Percentiles rank a stretch among this genome's conserved stretches.
Conservation (phyloP, 35 echinoderm and acorn worm genomes). For the Lytechinus variegatus region DNA sequence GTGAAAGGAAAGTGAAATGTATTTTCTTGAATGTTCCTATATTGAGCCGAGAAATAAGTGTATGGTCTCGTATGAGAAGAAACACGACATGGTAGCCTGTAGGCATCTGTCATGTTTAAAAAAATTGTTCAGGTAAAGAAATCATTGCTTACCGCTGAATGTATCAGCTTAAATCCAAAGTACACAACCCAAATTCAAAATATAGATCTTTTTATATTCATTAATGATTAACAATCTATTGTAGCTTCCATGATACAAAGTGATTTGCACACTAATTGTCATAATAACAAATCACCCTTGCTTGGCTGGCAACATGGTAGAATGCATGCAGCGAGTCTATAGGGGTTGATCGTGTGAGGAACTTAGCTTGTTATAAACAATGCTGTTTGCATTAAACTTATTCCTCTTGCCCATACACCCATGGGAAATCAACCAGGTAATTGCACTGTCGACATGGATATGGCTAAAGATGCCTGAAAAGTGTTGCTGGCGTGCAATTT, state of each 20-base stretch:
- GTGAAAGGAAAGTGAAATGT: no score
- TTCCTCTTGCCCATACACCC: conserved; percentile 17
- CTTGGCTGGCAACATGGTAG: not conserved
- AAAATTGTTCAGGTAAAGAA: no score
- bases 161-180: no score
- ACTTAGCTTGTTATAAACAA: conserved; percentile 20
- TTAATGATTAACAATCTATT: not conserved
- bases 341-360: not conserved
- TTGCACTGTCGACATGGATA: conserved; percentile 48
- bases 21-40: no score
- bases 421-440: conserved; percentile 34
- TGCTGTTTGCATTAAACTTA: conserved; percentile 40
- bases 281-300: not conserved
- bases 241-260: not conserved
- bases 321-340: not conserved
- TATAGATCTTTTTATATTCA: not conserved
- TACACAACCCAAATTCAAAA: no score
- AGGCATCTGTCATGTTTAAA: no score
- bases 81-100: no score
- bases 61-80: no score
- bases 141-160: no score
- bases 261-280: not conserved
- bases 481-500: conserved; percentile 28
- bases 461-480: conserved; percentile 38
- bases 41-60: no score